These are phyloP conservation scores for Chrysaora quinquecirrha DNA, from an alignment of 30 jellyfish, hydroid and myxozoan genomes.

Conservation along the genomic window DNA sequence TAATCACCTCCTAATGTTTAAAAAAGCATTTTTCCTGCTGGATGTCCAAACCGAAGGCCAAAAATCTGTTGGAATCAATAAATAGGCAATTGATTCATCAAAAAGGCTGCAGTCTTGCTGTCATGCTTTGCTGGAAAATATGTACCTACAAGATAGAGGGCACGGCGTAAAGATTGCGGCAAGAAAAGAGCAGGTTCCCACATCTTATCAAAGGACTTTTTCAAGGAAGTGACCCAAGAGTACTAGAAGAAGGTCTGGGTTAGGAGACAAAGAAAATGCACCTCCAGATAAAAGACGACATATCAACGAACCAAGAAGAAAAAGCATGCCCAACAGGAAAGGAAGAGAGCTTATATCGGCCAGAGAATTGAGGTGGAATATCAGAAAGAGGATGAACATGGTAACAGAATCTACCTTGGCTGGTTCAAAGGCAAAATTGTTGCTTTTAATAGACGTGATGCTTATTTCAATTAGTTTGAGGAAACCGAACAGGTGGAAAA, in stretches of 20 bases:
- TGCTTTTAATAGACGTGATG: no score
- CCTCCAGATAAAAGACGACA: background rate
- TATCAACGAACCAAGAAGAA: background rate
- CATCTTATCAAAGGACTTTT: background rate
- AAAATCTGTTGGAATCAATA: background rate
- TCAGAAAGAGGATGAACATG: background rate
- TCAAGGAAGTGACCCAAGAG: background rate
- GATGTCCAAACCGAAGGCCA: background rate
- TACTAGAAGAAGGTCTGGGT: no score
- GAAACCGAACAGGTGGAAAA: no score
- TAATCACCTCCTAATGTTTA: background rate
- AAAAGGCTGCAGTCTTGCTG: background rate
- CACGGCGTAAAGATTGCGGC: background rate
- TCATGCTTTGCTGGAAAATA: background rate
- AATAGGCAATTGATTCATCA: background rate
- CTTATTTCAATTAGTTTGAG: no score
- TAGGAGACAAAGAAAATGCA: no score
- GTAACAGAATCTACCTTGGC: background rate
- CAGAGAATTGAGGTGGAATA: background rate
- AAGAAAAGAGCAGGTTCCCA: background rate
- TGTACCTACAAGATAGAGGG: background rate
- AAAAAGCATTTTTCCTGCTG: background rate
- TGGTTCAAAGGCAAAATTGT: no score
- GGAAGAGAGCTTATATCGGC: background rate
- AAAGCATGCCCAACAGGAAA: background rate